Conservation (phyloP, 2,888 invertebrate species). For the Ophraella communa region DNA sequence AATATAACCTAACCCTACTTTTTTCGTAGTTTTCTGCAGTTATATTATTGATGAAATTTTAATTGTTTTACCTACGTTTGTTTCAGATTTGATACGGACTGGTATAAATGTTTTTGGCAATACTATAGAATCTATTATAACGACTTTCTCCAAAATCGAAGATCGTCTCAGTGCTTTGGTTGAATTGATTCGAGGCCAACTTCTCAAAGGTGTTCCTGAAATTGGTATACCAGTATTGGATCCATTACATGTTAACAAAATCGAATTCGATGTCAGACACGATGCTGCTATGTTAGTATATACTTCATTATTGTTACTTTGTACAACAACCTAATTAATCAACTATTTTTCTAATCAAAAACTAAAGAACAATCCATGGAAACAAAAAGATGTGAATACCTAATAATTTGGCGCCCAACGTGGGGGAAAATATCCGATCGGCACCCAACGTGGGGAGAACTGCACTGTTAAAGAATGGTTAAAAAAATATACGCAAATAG, state of each 20-base stretch:
- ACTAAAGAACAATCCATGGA: no score
- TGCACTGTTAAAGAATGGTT: no score
- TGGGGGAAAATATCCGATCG: no score
- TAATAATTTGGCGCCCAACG: no score
- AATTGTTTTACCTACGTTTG: constrained; percentile 20
- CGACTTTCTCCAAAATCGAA: constrained; percentile 53
- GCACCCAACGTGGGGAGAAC: no score
- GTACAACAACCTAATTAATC: no score
- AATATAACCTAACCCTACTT: no score
- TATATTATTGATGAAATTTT: no score
- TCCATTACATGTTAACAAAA: constrained; percentile 56
- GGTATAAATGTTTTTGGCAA: constrained; percentile 53
- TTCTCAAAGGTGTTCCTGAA: constrained; percentile 57
- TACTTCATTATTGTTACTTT: neutral
- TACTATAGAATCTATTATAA: constrained; percentile 54
- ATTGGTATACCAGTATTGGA: constrained; percentile 58
- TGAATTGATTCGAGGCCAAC: constrained; percentile 55
- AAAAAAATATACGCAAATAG: no score
- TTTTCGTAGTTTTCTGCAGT: no score
- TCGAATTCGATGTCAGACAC: constrained; percentile 56
- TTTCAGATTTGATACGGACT: constrained; percentile 55
- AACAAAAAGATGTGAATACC: no score
- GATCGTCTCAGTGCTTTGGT: constrained; percentile 54
- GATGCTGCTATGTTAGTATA: constrained; percentile 53
- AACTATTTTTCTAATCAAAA: no score